These are phyloP conservation scores for Thysanoteuthis rhombus DNA, from an alignment of 2,888 invertebrate species.

Conservation along the genomic window DNA sequence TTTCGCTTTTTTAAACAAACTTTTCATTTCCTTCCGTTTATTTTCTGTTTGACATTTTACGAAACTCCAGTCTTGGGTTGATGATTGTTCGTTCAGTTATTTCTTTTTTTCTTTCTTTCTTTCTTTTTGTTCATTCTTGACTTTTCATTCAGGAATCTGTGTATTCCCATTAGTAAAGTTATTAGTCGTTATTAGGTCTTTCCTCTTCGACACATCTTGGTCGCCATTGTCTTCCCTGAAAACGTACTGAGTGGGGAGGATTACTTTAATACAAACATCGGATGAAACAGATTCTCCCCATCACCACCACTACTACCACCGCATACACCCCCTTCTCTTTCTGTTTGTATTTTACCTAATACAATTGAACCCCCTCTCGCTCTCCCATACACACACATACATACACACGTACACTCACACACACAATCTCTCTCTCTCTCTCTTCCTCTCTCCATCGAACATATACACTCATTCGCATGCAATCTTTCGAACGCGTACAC, in stretches of 20 bases:
- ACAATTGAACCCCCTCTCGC: not conserved
- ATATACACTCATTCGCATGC: not conserved
- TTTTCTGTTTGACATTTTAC: not conserved
- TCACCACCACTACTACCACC: not conserved
- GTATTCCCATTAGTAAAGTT: not conserved
- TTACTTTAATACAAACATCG: not conserved
- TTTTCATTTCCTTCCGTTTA: not conserved
- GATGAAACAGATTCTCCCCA: not conserved
- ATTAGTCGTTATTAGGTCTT: not conserved
- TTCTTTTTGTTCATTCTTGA: not conserved
- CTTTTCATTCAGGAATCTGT: not conserved
- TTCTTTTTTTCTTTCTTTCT: not conserved
- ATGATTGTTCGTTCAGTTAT: not conserved
- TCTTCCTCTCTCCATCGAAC: no score
- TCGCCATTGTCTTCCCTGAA: not conserved
- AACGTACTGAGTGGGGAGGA: not conserved
- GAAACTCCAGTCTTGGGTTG: no score
- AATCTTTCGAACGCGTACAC: no score
- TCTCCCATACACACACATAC: not conserved
- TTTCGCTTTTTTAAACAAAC: not conserved
- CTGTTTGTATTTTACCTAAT: not conserved
- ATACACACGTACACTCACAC: not conserved
- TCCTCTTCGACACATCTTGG: not conserved
- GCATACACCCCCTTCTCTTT: not conserved
- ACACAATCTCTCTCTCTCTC: no score